phyloP scores from a whole-genome alignment of 2,113 vertebrate genomes.

The Triplophysa rosa region DNA sequence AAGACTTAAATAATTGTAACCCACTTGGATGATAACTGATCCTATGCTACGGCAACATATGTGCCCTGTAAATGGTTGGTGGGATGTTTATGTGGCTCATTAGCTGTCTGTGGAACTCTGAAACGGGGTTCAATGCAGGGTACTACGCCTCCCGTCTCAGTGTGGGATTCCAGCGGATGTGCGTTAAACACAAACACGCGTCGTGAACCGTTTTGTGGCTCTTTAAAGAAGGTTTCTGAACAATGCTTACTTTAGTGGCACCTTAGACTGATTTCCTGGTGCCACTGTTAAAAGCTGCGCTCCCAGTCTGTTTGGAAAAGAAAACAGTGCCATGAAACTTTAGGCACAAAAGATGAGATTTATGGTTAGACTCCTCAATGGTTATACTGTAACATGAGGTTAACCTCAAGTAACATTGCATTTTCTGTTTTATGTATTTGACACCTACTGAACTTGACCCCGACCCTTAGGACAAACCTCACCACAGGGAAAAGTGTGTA shows the following conservation, averaged over 20 bases:
- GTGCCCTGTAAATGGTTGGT: conserved; percentile 13
- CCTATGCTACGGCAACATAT: conserved; percentile 41
- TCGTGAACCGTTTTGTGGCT: conserved; percentile 58
- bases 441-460: conserved; percentile 1
- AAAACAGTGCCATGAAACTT: conserved; percentile 37
- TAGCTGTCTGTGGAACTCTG: not conserved
- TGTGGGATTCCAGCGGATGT: conserved; percentile 53
- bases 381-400: conserved; percentile 28
- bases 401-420: conserved; percentile 4
- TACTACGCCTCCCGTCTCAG: not conserved
- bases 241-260: conserved; percentile 52
- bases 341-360: conserved; percentile 22
- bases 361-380: not conserved
- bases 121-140: not conserved
- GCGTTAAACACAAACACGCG: conserved; percentile 61
- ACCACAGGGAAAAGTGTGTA: not conserved
- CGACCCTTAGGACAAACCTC: not conserved
- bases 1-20: not conserved
- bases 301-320: conserved; percentile 23
- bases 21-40: not conserved
- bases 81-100: conserved; percentile 37
- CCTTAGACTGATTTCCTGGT: conserved; percentile 45
- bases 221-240: conserved; percentile 59
- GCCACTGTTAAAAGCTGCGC: conserved; percentile 51
- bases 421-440: conserved; percentile 21